Evolutionary conservation across 2,113 vertebrate genomes (phyloP).

Genomic region (Vanacampus margaritifer): DNA sequence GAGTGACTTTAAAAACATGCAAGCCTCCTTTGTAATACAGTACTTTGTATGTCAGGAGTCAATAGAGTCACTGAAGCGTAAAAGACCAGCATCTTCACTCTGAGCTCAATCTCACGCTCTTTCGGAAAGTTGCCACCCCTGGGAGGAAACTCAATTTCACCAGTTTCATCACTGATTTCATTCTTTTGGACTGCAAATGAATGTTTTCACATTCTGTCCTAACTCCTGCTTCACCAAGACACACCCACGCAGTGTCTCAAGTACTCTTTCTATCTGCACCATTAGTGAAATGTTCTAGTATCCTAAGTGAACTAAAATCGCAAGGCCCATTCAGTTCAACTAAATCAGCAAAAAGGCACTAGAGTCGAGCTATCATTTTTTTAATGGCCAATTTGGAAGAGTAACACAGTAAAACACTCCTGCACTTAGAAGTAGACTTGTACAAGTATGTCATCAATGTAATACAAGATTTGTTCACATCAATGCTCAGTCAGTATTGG

Average conservation of each 20-base stretch:
- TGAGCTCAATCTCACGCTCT: background rate
- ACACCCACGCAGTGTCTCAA: background rate
- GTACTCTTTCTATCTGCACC: background rate
- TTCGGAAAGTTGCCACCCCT: background rate
- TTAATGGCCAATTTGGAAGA: too few relatives aligned
- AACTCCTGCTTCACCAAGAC: background rate
- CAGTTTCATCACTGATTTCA: background rate
- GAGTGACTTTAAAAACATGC: background rate
- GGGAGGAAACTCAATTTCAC: constrained; percentile 1
- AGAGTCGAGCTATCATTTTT: too few relatives aligned
- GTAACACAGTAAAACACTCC: too few relatives aligned
- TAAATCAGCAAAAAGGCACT: too few relatives aligned
- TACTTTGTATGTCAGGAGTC: background rate
- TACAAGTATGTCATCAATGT: too few relatives aligned
- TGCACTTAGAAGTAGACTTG: too few relatives aligned
- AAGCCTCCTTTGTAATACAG: background rate
- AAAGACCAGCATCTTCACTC: background rate
- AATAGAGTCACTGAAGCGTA: background rate
- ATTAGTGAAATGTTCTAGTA: too few relatives aligned
- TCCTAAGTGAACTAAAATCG: too few relatives aligned
- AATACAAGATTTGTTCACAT: too few relatives aligned
- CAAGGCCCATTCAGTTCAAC: too few relatives aligned
- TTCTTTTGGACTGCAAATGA: background rate
- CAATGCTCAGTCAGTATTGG: too few relatives aligned
- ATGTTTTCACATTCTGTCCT: background rate